Evolutionary conservation across 1,140 invertebrate species (phyloP), one percentile per base, ranked within the genome.

Genomic region (Hycleus cichorii): DNA sequence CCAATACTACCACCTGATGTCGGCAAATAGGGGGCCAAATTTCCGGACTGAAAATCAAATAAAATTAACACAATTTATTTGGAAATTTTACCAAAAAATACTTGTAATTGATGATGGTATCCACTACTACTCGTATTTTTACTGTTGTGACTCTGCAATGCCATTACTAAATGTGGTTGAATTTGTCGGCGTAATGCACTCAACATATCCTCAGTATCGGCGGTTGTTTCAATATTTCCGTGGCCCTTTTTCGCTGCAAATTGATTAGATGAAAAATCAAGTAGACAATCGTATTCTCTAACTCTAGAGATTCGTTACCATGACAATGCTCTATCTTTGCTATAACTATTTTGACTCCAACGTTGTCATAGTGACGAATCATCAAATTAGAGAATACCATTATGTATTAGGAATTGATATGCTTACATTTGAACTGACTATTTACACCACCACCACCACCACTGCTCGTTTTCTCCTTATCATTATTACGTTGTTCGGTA

Each of bases 151-250:
- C 69, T 68, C 56, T 72, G 71, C 43, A 74, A 48, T 0, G 76
- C 75, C 68, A 76, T 75, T 52, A 76, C 71, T 25, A 77, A 61
- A 63, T 76, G 75, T 1, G 76, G 75, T 58, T 76, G 75, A 12
- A 78, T 67, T 59, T 78, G 76, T 44, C 72, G 67, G 6, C 76
- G 66, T 40, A 77, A 64, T 32, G 76, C 76, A 45, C 66, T 73
- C 59, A 78, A 63, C 73, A 78, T 75, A 54, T 77, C 75, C 42
- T 76, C 73, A 27, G 74, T 74, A 47, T 76, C 72, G 5, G 4
- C 3, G 3, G 65, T 54, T n/a, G 64, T 58, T 47, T 60, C 58
- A 3, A 40, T 38, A 25, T 45, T 47, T 3, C 24, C 49, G 12
- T 55, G 50, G 8, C 40, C 49, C 10, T 58, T 59, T 47, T 64